These are phyloP conservation scores for Phodopus roborovskii DNA, from an alignment of 2,113 vertebrate species.

Conservation along the genomic window DNA sequence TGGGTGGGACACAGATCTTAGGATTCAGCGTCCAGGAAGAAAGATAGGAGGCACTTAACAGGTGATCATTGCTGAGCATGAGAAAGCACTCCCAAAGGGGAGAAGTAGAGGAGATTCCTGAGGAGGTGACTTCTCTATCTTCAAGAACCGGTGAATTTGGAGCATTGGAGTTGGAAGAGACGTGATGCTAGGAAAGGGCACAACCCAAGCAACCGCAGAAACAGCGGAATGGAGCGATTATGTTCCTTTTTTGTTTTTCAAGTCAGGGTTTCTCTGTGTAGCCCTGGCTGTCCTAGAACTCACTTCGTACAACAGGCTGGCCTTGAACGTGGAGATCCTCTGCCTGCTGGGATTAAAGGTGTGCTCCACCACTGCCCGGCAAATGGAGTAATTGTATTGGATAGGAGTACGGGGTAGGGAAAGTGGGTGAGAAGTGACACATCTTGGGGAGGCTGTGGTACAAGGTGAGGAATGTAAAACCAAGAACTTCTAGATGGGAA, in stretches of 20 bases:
- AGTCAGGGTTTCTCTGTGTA: not conserved
- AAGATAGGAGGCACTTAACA: not conserved
- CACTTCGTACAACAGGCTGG: not conserved
- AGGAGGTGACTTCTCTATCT: not conserved
- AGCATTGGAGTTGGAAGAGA: not conserved
- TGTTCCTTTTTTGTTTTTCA: not conserved
- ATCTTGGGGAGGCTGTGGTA: not conserved
- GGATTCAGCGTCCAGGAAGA: not conserved
- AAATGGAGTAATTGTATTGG: not conserved
- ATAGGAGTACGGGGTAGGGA: not conserved
- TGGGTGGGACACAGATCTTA: not conserved
- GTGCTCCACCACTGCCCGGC: not conserved
- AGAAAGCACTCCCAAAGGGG: not conserved
- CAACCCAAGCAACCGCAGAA: not conserved
- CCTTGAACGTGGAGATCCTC: not conserved
- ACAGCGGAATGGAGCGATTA: too few relatives aligned
- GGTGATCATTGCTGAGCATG: not conserved
- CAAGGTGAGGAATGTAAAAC: not conserved
- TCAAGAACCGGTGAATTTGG: not conserved
- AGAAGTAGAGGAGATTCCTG: not conserved
- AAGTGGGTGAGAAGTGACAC: rapidly evolving
- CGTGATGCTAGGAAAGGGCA: not conserved
- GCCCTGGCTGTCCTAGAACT: not conserved
- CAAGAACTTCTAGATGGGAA: not conserved
- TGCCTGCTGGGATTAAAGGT: not conserved